Base-by-base conservation (phyloP, 2,113 vertebrate genomes). In the Axis porcinus region DNA sequence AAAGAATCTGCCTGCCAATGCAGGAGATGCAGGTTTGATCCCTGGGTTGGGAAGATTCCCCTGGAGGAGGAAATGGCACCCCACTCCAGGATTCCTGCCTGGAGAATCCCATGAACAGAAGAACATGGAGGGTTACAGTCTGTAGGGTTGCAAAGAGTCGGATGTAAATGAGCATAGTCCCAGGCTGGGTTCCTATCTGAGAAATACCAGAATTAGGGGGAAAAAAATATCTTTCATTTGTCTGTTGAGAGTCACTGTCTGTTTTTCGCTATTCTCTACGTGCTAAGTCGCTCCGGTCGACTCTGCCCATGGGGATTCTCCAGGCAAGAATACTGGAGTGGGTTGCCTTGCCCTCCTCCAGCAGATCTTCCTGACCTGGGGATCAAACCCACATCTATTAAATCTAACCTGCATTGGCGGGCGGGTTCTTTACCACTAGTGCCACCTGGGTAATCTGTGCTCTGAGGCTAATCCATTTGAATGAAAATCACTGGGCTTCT, bases 221-320 rank as follows among this genome's bases (percentile, higher is more conserved):
- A 21, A 2, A 23, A 17, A 30, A 58, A 45, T 10, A 9, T 11
- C 8, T 43, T 70, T 33, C 21, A 27, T 17, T 52, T 25, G 28
- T 13, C 12, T 17, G 28, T n/a, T 55, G 8, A 8, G 6, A 84
- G 2, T n/a, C 3, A 55, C 17, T 3, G 27, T 54, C 47, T 27
- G 12, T 4, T 86, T 7, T 47, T 36, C 0, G 0, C 9, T n/a
- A 6, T 70, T 70, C 19, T 10, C 19, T 23, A 9, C 4, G 10
- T 70, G 64, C n/a, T 36, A 36, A 70, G n/a, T 36, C 0, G 0
- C n/a, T 70, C 36, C 0, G 0, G n/a, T 70, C 0, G 4, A 36
- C 64, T 36, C n/a, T 36, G 2, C 17, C n/a, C 64, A 11, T 36
- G 64, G 64, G 19, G 64, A 36, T 70, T 70, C 19, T 11, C n/a